Evolutionary conservation across 2,797 vertebrate genomes (phyloP), one percentile per base, ranked within the genome.

Genomic region (Bradypus variegatus): DNA sequence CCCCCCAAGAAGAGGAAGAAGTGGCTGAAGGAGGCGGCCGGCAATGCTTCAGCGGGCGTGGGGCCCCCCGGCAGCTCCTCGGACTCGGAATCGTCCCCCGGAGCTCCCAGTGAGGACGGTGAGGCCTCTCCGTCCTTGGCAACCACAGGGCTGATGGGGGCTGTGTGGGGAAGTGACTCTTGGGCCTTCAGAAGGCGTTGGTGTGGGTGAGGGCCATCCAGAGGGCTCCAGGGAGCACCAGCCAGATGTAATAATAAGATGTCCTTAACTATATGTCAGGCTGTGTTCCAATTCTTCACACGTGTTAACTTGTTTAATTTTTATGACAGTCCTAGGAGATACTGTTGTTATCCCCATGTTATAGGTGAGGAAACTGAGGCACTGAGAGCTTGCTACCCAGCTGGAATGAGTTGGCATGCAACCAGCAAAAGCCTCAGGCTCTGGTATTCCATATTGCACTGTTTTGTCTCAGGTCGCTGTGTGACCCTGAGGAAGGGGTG

Each of bases 1-100:
- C 97, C 97, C 55, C 97, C 97, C 1, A 97, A 97, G 91, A 99
- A 99, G 95, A 98, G 98, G 94, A 99, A 99, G 98, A 98, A 98
- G 96, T 99, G 98, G 98, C 97, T 99, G 83, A 99, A 98, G 87
- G 98, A 99, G 88, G 98, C 98, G 0, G 89, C 77, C 0, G 93
- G 94, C 38, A 96, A 70, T 0, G 41, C 95, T 7, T 81, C 93
- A 0, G 90, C 89, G 0, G 79, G 89, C 0, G 95, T 92, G 15
- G 94, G 86, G 2, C 79, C 94, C 0, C 79, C 88, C 0, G 98
- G 98, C 15, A 98, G 98, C 8, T 98, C 98, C 1, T 99, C 98
- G 0, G 98, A 99, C 82, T 98, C 98, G 0, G 98, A 98, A 79
- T 98, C 98, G 0, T 98, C 98, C 0, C 98, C 98, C 0, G 98